Conservation (phyloP, 53 echinoderm and acorn worm species). For the Astropecten irregularis region DNA sequence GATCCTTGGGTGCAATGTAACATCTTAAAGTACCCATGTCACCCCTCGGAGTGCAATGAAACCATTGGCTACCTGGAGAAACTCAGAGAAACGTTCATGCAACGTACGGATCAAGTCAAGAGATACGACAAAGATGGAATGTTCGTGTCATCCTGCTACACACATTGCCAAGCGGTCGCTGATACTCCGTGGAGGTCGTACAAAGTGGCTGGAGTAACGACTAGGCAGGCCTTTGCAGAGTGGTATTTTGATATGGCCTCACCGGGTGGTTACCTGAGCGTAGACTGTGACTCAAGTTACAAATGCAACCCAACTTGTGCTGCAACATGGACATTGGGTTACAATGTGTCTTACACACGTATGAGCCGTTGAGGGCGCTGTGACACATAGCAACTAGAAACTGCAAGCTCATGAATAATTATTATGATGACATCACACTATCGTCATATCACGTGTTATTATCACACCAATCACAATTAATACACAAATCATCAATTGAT, state of each 20-base stretch:
- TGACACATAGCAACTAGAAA: too few species aligned
- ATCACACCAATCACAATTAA: too few species aligned
- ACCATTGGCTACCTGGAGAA: conserved; percentile 27
- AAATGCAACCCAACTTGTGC: conserved; percentile 59
- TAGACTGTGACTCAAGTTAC: conserved; percentile 38
- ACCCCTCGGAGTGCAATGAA: conserved; percentile 60
- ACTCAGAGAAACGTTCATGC: too few species aligned
- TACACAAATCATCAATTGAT: too few species aligned
- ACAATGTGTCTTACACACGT: neutral
- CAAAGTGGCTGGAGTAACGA: conserved; percentile 15
- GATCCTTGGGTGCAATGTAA: conserved; percentile 82
- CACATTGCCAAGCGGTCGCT: conserved; percentile 45
- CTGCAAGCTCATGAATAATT: too few species aligned
- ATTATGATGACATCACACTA: too few species aligned
- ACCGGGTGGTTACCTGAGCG: conserved; percentile 11
- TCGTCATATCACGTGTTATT: too few species aligned
- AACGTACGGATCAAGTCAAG: neutral
- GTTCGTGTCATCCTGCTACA: conserved; percentile 79
- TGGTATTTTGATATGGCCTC: conserved; percentile 63
- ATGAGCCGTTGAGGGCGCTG: neutral
- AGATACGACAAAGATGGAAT: conserved; percentile 53
- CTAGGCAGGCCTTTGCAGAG: conserved; percentile 54
- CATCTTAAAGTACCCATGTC: conserved; percentile 72
- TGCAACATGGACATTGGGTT: neutral
- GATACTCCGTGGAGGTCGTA: conserved; percentile 53